Evolutionary conservation across 2,113 vertebrate genomes (phyloP), one percentile per base, ranked within the genome.

Genomic region (Gila orcuttii): DNA sequence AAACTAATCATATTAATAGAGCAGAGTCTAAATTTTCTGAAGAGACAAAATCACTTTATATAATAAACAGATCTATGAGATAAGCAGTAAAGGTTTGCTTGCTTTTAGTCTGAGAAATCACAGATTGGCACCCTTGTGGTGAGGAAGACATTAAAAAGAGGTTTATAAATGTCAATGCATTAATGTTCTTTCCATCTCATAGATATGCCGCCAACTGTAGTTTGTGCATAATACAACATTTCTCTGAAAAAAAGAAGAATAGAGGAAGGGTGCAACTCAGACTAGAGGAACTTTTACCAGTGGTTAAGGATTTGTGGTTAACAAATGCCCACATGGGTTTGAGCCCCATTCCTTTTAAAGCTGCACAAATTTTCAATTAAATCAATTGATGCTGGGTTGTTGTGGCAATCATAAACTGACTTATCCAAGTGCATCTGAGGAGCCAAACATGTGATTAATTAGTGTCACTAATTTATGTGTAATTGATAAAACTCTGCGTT

Each of bases 31-130:
- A 6, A 6, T 19, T 19, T 19, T 17, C 45, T 55, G 52, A 55
- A 55, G 15, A 55, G 52, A 55, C 52, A 55, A 4, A 6, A 17
- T 55, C 17, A 17, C 50, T 55, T 19, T 55, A 19, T 52, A 52
- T 52, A 13, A 55, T 55, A 6, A 55, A 19, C 52, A 55, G 15
- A 55, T 55, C 6, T 52, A 2, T 9, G 12, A 75, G 13, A 50
- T 75, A 2, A 4, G 13, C 25, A 33, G 10, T 36, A 71, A 57
- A 52, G 3, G 2, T 23, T 57, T 57, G 19, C 55, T 57, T 33
- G 50, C 28, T 78, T 78, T 57, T 78, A 78, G 50, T 57, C 28
- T 52, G 50, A 55, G 50, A 78, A 57, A 36, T 57, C 19, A 12
- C 8, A 52, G 47, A 57, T 31, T 47, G 12, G 45, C 74, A 52